phyloP scores from a whole-genome alignment of 2,888 invertebrate genomes.

The Pseudanteris insignis region DNA sequence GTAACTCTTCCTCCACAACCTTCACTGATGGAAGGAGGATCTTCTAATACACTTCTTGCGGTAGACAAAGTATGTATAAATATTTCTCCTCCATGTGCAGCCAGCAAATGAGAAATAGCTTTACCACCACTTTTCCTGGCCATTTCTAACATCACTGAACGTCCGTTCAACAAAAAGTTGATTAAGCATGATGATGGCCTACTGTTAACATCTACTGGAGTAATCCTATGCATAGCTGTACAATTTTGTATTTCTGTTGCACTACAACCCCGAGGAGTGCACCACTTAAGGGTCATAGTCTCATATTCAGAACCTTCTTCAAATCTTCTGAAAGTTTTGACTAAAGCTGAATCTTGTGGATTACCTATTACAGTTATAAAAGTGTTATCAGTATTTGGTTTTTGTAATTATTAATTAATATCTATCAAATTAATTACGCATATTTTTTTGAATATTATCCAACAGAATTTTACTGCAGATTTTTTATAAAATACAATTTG shows the following conservation, averaged over 20 bases:
- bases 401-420: too few species aligned
- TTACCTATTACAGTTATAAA: conserved; percentile 60
- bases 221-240: conserved; percentile 87
- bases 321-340: conserved; percentile 72
- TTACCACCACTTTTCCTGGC: conserved; percentile 85
- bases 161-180: conserved; percentile 94
- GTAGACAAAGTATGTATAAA: conserved; percentile 93
- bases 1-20: conserved; percentile 93
- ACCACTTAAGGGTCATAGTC: conserved; percentile 94
- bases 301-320: conserved; percentile 79
- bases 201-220: conserved; percentile 96
- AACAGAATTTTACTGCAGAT: too few species aligned
- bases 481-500: too few species aligned
- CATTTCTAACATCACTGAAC: conserved; percentile 93
- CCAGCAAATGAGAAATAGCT: conserved; percentile 90
- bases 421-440: too few species aligned
- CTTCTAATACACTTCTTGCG: conserved; percentile 86
- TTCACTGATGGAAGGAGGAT: conserved; percentile 94
- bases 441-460: too few species aligned
- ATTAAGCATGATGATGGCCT: conserved; percentile 96
- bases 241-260: conserved; percentile 83
- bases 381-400: too few species aligned
- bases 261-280: conserved; percentile 90
- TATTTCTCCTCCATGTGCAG: conserved; percentile 94
- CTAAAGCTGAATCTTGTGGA: conserved; percentile 72